Percentiles rank a stretch among this genome's conserved stretches.
Conservation (phyloP, 2,888 invertebrate species). For the Iphiclides podalirius region DNA sequence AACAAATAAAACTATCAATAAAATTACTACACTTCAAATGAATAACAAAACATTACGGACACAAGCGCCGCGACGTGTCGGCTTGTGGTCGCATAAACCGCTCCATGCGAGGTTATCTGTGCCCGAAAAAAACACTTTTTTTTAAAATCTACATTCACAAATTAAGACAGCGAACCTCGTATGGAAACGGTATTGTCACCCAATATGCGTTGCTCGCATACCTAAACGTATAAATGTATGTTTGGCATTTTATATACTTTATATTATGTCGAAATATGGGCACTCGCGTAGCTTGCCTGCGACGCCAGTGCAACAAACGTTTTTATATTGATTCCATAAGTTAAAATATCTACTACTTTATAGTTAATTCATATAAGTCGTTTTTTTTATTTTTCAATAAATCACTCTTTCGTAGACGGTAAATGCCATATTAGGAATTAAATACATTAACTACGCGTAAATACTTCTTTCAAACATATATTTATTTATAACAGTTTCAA, state of each 20-base stretch:
- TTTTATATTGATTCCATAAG: slow-evolving; percentile 51
- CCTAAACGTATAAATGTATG: slow-evolving; percentile 44
- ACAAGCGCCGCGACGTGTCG: slow-evolving; percentile 32
- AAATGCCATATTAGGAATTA: slow-evolving; percentile 79
- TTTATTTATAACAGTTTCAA: slow-evolving; percentile 40
- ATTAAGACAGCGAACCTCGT: slow-evolving; percentile 35
- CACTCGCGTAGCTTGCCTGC: slow-evolving; percentile 30
- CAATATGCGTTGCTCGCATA: slow-evolving; percentile 50
- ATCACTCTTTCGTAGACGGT: slow-evolving; percentile 75
- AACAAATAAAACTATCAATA: slow-evolving; percentile 73
- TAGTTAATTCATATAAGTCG: slow-evolving; percentile 64
- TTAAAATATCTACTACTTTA: slow-evolving; percentile 62
- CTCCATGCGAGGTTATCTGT: slow-evolving; percentile 38
- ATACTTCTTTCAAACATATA: slow-evolving; percentile 43
- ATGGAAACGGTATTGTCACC: slow-evolving; percentile 51
- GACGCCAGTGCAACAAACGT: slow-evolving; percentile 29
- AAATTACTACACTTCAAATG: slow-evolving; percentile 63
- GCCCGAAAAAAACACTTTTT: slow-evolving; percentile 27
- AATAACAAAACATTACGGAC: slow-evolving; percentile 53
- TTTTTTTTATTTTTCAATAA: slow-evolving; percentile 48
- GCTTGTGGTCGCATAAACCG: slow-evolving; percentile 20
- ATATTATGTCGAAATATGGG: slow-evolving; percentile 41
- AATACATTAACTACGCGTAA: slow-evolving; percentile 59
- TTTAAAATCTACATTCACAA: slow-evolving; percentile 10
- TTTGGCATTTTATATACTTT: slow-evolving; percentile 61